These are phyloP conservation scores for Acridotheres tristis DNA, from an alignment of 2,797 vertebrate genomes.

Conservation along the genomic window DNA sequence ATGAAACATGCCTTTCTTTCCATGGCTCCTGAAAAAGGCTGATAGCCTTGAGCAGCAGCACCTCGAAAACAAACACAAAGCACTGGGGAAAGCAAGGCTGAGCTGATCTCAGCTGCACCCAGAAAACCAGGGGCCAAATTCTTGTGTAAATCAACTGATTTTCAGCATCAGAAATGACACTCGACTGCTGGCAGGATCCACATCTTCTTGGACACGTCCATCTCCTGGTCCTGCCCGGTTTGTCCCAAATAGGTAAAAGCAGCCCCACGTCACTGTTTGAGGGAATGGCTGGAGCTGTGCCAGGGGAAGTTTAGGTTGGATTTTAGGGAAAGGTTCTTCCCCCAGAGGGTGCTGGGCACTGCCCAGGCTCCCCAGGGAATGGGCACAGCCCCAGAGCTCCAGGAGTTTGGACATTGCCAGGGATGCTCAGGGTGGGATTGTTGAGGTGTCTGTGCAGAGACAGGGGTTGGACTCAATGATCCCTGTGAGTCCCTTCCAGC, in stretches of 20 bases:
- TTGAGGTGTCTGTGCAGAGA: neutral
- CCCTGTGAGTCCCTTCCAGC: neutral
- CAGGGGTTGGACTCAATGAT: rapidly evolving
- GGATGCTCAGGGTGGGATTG: neutral
- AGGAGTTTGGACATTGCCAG: rapidly evolving
- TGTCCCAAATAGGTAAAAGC: neutral
- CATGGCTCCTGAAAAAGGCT: neutral
- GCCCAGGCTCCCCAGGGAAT: neutral
- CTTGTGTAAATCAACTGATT: neutral
- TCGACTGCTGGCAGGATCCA: neutral
- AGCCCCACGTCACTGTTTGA: rapidly evolving
- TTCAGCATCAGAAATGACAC: neutral
- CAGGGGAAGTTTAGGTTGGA: rapidly evolving
- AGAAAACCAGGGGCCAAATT: neutral
- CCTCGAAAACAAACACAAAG: neutral
- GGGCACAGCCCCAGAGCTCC: rapidly evolving
- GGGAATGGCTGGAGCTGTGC: rapidly evolving
- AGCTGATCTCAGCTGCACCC: neutral
- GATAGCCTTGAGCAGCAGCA: neutral
- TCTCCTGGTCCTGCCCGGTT: neutral
- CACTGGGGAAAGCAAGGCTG: neutral
- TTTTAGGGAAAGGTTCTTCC: rapidly evolving
- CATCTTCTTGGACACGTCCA: rapidly evolving
- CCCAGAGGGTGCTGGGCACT: neutral
- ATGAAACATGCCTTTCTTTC: conserved; percentile 27